These are phyloP conservation scores for Dicerorhinus sumatrensis DNA, from an alignment of 2,113 vertebrate genomes.

Conservation along the genomic window DNA sequence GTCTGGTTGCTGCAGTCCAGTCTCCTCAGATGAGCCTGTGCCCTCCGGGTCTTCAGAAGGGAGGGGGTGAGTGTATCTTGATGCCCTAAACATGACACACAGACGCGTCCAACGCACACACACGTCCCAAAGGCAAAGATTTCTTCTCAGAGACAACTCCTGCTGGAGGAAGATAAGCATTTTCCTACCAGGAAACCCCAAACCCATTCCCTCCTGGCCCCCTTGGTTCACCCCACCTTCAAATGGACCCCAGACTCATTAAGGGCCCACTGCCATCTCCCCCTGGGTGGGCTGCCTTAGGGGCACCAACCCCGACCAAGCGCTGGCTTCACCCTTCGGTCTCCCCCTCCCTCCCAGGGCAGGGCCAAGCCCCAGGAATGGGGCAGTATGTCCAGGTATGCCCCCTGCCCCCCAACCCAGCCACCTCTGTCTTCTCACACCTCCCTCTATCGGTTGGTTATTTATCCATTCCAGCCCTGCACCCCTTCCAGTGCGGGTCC, in stretches of 20 bases:
- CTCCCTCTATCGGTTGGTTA: too few relatives aligned
- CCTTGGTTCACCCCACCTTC: too few relatives aligned
- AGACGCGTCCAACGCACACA: too few relatives aligned
- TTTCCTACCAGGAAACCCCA: background rate
- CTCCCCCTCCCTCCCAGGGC: background rate
- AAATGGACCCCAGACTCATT: too few relatives aligned
- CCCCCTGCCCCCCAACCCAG: background rate
- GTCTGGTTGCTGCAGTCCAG: background rate
- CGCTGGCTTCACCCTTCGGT: background rate
- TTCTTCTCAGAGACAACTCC: background rate
- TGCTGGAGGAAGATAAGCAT: background rate
- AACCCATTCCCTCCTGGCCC: background rate
- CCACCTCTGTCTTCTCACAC: background rate
- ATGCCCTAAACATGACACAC: background rate
- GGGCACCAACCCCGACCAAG: background rate
- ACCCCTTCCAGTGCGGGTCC: background rate
- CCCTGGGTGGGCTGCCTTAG: background rate
- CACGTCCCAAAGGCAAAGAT: background rate
- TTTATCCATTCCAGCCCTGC: background rate
- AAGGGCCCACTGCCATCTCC: background rate
- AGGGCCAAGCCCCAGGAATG: background rate
- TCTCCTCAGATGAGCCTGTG: background rate
- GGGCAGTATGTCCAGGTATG: background rate
- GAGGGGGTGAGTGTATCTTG: background rate
- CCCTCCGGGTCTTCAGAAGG: background rate